Evolutionary conservation across 1,140 invertebrate genomes (phyloP).

Genomic region (Diachasma alloeum): DNA sequence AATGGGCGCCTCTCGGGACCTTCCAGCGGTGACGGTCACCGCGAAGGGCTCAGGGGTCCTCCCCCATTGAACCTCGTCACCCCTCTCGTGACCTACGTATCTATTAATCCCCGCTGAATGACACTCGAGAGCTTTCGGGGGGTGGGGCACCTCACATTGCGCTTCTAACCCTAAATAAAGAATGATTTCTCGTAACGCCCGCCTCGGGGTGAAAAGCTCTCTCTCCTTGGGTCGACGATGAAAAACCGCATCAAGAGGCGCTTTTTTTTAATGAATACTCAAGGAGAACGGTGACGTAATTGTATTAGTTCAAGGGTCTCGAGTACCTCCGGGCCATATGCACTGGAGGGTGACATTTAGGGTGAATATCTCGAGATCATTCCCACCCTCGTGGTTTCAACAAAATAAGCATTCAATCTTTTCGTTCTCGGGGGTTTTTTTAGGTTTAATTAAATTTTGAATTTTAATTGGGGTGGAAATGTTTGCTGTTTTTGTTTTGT

Average conservation of each 20-base stretch:
- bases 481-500: not conserved
- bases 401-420: not conserved
- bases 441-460: not conserved
- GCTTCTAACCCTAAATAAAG: not conserved
- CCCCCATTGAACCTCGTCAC: conserved; percentile 23
- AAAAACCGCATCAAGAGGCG: conserved; percentile 43
- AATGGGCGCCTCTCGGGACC: not conserved
- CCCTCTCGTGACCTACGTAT: conserved; percentile 51
- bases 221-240: conserved; percentile 48
- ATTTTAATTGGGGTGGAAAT: not conserved
- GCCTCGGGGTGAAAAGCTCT: conserved; percentile 18
- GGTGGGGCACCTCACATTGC: not conserved
- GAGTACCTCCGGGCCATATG: conserved; percentile 34
- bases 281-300: conserved; percentile 51
- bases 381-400: not conserved
- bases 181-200: conserved; percentile 12
- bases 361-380: conserved; percentile 31
- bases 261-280: conserved; percentile 56
- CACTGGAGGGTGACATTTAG: conserved; percentile 53
- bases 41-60: not conserved
- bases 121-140: conserved; percentile 54
- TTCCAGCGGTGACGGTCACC: not conserved
- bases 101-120: conserved; percentile 63
- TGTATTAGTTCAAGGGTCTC: conserved; percentile 55
- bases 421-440: not conserved